Evolutionary conservation across 2,888 invertebrate genomes (phyloP).

Genomic region (Sinotaia quadrata): DNA sequence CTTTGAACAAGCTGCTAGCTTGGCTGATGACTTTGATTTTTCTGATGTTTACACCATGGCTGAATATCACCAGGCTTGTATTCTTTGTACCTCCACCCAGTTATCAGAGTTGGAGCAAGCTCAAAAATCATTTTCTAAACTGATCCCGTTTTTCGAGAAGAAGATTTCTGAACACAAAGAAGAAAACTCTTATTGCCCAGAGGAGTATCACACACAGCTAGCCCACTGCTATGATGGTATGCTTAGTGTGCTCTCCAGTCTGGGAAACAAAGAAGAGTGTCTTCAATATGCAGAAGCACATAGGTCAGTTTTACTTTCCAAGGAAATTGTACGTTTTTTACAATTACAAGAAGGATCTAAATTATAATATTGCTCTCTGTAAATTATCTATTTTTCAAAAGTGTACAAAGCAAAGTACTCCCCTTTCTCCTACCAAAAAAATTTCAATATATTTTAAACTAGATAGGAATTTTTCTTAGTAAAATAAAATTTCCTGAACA

Average conservation of each 20-base stretch:
- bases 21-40: conserved; percentile 57
- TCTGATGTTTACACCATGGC: conserved; percentile 55
- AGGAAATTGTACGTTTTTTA: no score
- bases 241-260: conserved; percentile 57
- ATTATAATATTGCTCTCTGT: no score
- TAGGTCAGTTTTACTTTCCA: neutral
- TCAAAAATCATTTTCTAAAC: conserved; percentile 51
- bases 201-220: conserved; percentile 56
- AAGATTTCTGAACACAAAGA: conserved; percentile 58
- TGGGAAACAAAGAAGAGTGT: conserved; percentile 61
- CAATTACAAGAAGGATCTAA: no score
- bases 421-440: no score
- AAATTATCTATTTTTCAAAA: no score
- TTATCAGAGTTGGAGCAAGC: conserved; percentile 62
- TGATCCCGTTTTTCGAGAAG: conserved; percentile 52
- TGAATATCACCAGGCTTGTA: conserved; percentile 64
- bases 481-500: no score
- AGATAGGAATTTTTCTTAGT: no score
- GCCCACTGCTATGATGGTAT: conserved; percentile 64
- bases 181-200: conserved; percentile 61
- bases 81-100: conserved; percentile 62
- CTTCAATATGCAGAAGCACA: conserved; percentile 64
- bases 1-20: conserved; percentile 50
- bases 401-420: no score
- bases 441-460: no score